These are phyloP conservation scores for Fregetta grallaria DNA, from an alignment of 2,113 vertebrate genomes.

Conservation along the genomic window DNA sequence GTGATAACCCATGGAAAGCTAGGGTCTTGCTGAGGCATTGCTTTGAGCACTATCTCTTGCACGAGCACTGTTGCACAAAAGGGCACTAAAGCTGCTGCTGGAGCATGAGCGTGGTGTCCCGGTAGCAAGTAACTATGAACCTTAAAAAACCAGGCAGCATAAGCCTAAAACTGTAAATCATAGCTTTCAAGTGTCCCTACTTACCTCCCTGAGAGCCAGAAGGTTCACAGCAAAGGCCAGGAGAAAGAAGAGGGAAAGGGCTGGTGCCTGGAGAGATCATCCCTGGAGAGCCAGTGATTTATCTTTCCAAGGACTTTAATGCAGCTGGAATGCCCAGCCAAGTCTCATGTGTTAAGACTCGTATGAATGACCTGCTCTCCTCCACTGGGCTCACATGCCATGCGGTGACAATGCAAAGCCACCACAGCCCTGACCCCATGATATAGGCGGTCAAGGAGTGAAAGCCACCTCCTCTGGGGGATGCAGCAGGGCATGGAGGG, in stretches of 20 bases:
- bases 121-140: neutral
- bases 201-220: neutral
- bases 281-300: neutral
- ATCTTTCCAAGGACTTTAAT: neutral
- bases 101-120: neutral
- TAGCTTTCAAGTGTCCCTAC: neutral
- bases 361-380: neutral
- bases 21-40: neutral
- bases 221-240: neutral
- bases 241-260: neutral
- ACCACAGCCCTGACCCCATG: fast-evolving
- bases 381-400: neutral
- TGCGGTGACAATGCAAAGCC: fast-evolving
- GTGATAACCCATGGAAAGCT: neutral
- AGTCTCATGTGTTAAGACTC: neutral
- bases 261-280: neutral
- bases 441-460: neutral
- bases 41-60: neutral
- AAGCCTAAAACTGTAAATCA: neutral
- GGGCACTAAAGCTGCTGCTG: neutral
- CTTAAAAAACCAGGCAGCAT: neutral
- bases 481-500: neutral
- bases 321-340: neutral
- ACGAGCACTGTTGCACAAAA: fast-evolving
- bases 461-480: neutral